Base-by-base conservation (phyloP, 2,797 vertebrate genomes). In the Neopelma chrysocephalum region DNA sequence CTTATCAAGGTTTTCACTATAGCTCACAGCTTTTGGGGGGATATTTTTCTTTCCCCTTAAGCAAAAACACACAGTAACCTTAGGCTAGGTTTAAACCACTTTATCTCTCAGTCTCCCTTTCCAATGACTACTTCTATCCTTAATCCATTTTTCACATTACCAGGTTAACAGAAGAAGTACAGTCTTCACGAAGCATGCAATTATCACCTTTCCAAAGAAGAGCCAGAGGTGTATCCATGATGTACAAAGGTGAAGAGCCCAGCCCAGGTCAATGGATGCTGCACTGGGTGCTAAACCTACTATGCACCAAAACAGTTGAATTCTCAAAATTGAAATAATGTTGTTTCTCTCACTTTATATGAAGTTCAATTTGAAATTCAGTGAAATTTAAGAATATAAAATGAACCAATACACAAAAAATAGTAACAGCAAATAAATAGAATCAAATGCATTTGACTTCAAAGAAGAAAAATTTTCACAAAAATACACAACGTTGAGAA, bases 11-110 rank as follows among this genome's bases (percentile, higher is more conserved):
- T 4, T 80, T 23, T 13, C 34, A 29, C 22, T 9, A 31, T 0
- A 58, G 32, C 18, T 72, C 68, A 79, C 3, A 32, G 13, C 3
- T 25, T 66, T 64, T n/a, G 1, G 0, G 12, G 8, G 7, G 2
- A 34, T 62, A 36, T 12, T 58, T 50, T 53, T 26, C 47, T 65
- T 29, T 5, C 10, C 9, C 17, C 8, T 57, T 8, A 58, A 34
- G 3, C 27, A 86, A 83, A 64, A 22, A 13, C 6, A 45, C 8
- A 64, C 4, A 31, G 40, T 51, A 61, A 80, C 4, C 11, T 56
- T 58, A 38, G 12, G 4, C 11, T n/a, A 45, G 8, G 19, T 80
- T 73, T 48, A 34, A 83, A 76, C 2, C 2, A 15, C 29, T 42
- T 45, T 32, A 13, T 53, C 13, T 73, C 40, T 42, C 23, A 53